Percentiles rank a stretch among this genome's conserved stretches.
Conservation (phyloP, 2,797 vertebrate genomes). For the Platyrinchus mystaceus region DNA sequence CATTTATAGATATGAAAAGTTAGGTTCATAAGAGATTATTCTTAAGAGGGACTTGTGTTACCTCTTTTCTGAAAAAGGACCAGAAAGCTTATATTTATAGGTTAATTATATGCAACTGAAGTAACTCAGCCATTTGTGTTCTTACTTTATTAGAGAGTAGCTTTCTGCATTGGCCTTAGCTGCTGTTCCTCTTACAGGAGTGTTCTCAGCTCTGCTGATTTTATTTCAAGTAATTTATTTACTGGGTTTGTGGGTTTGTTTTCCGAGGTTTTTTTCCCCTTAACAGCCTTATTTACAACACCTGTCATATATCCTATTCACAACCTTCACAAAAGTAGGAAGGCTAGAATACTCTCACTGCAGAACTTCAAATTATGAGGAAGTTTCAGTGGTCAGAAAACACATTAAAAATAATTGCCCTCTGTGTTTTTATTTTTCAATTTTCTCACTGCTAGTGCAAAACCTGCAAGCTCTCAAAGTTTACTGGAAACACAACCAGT, state of each 20-base stretch:
- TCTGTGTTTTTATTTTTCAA: background rate
- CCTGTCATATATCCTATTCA: background rate
- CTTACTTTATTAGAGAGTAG: background rate
- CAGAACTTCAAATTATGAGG: background rate
- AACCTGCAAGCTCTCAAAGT: background rate
- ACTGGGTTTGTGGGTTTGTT: background rate
- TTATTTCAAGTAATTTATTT: background rate
- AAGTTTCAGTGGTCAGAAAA: background rate
- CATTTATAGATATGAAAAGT: background rate
- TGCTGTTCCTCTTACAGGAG: background rate
- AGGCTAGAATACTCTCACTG: background rate
- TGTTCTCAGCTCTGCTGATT: background rate
- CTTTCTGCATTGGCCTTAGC: background rate
- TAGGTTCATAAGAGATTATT: background rate
- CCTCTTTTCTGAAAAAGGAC: background rate
- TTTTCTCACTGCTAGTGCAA: background rate
- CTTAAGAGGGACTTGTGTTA: background rate
- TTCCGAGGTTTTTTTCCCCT: accelerated
- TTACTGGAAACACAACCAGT: background rate
- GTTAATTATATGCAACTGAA: background rate
- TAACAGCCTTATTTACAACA: background rate
- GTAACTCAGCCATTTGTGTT: background rate
- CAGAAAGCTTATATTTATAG: background rate
- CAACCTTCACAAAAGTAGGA: background rate
- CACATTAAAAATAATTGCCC: background rate